phyloP scores from a whole-genome alignment of 1,140 invertebrate genomes.

The Aphis craccivora region DNA sequence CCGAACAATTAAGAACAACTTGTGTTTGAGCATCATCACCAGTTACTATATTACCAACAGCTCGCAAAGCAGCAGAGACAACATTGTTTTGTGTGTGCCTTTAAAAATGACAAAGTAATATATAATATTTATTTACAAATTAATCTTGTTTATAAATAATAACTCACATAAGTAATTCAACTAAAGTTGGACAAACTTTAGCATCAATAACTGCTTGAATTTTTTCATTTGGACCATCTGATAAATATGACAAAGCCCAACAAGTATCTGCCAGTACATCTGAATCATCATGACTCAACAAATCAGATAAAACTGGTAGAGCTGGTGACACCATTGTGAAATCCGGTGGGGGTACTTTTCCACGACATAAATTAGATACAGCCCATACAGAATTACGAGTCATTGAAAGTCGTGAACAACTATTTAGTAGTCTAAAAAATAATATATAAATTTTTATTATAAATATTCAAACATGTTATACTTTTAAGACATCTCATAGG shows the following conservation, averaged over 20 bases:
- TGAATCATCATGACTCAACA: constrained; percentile 88
- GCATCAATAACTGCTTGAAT: constrained; percentile 98
- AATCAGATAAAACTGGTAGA: constrained; percentile 84
- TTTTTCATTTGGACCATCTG: constrained; percentile 97
- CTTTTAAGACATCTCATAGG: background rate
- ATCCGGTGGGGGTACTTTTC: constrained; percentile 95
- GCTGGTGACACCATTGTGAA: constrained; percentile 82
- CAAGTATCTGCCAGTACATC: constrained; percentile 95
- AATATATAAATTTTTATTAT: background rate
- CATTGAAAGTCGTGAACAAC: constrained; percentile 78
- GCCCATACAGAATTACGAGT: constrained; percentile 98
- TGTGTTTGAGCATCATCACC: constrained; percentile 98
- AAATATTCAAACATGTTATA: background rate
- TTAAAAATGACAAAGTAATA: constrained; percentile 61
- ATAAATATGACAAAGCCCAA: constrained; percentile 94
- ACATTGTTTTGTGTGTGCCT: constrained; percentile 90
- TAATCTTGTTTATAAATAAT: background rate
- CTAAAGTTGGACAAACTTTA: constrained; percentile 90
- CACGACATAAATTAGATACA: constrained; percentile 93
- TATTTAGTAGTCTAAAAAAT: constrained; percentile 57
- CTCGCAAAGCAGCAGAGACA: constrained; percentile 92
- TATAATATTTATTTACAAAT: constrained; percentile 33
- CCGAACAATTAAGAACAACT: constrained; percentile 89
- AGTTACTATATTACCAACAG: constrained; percentile 97
- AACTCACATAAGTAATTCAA: constrained; percentile 89